Conservation (phyloP, 2,113 vertebrate genomes). For the Malurus melanocephalus region DNA sequence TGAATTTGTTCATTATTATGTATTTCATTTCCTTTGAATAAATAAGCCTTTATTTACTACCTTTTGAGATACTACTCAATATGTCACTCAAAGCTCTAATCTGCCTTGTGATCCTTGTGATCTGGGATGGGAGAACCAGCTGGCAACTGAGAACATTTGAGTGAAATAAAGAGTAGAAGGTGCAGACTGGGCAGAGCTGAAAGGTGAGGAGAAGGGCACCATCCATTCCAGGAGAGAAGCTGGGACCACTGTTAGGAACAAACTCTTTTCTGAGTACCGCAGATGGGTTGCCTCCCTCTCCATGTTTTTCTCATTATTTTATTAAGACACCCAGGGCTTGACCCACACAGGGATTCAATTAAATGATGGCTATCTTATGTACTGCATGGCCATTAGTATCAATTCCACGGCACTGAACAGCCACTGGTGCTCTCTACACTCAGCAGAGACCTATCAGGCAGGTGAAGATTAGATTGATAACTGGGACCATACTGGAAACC, state of each 20-base stretch:
- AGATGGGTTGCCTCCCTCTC: not conserved
- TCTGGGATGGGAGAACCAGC: not conserved
- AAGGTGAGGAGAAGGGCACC: not conserved
- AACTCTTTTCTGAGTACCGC: not conserved
- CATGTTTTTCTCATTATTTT: not conserved
- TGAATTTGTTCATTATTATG: slow-evolving; percentile 8
- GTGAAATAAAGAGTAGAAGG: not conserved
- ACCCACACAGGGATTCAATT: not conserved
- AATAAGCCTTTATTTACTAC: slow-evolving; percentile 19
- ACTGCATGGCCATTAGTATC: too few species aligned
- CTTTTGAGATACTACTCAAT: not conserved
- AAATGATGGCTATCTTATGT: not conserved
- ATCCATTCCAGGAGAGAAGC: not conserved
- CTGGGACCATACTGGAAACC: not conserved
- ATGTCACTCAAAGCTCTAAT: not conserved
- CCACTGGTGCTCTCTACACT: not conserved
- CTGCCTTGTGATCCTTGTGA: not conserved
- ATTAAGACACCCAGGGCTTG: not conserved
- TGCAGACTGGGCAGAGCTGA: not conserved
- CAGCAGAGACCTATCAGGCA: not conserved
- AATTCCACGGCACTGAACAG: not conserved
- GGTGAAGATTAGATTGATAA: not conserved
- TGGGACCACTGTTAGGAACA: not conserved
- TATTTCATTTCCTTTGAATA: slow-evolving; percentile 40
- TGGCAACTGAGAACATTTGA: not conserved